phyloP scores from a whole-genome alignment of 2,113 vertebrate genomes.

The Heliornis fulica region DNA sequence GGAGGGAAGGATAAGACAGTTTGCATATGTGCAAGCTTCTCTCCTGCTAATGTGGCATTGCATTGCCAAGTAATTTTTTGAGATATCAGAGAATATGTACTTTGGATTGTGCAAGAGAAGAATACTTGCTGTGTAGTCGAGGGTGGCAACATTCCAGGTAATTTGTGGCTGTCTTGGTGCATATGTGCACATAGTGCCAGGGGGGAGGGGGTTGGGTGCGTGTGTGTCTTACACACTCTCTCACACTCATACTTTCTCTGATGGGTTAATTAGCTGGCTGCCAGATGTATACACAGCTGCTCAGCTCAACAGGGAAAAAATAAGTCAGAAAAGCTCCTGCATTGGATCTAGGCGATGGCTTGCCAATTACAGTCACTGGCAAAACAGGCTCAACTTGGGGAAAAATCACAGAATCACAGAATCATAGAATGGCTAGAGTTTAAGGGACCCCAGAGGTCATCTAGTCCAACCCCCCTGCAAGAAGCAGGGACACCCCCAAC shows the following conservation, averaged over 20 bases:
- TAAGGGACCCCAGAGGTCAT: no score
- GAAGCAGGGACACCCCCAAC: no score
- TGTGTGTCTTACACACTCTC: no score
- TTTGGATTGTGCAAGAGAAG: neutral
- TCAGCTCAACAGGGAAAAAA: neutral
- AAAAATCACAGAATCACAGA: no score
- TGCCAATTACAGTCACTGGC: neutral
- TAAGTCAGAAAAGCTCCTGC: neutral
- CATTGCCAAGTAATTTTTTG: neutral
- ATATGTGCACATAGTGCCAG: accelerated
- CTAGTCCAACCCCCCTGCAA: no score
- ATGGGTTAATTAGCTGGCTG: neutral
- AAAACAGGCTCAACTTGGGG: neutral
- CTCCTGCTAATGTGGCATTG: neutral
- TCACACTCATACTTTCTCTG: no score
- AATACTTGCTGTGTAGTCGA: neutral
- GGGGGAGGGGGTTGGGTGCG: no score
- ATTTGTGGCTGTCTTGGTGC: neutral
- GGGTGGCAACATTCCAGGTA: neutral
- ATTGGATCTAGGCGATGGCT: neutral
- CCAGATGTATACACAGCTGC: neutral
- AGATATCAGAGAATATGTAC: neutral
- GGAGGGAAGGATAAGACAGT: no score
- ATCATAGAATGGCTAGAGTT: no score
- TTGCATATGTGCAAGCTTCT: neutral